These are phyloP conservation scores for Carettochelys insculpta DNA, from an alignment of 2,113 vertebrate species.

Conservation along the genomic window DNA sequence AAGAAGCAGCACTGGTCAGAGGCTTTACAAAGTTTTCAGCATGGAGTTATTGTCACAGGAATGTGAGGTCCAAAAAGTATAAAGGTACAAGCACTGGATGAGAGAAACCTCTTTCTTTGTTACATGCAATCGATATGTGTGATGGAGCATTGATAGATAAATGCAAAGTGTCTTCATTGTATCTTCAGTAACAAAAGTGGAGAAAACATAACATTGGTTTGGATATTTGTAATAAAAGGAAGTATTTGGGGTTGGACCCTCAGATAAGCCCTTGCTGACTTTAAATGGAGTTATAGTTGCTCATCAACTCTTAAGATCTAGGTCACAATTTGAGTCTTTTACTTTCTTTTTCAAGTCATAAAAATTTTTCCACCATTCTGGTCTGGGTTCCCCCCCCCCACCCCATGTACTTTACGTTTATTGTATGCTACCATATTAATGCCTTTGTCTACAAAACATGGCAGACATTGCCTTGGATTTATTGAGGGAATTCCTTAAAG, in stretches of 20 bases:
- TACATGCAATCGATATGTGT: not conserved
- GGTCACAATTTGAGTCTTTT: not conserved
- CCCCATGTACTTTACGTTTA: not conserved
- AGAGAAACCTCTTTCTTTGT: too few relatives aligned
- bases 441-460: not conserved
- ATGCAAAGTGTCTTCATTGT: not conserved
- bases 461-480: slow-evolving; percentile 14
- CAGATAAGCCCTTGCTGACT: not conserved
- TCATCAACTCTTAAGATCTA: fast-evolving
- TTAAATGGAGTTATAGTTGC: not conserved
- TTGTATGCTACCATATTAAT: not conserved
- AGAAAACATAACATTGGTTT: not conserved
- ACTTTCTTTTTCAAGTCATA: not conserved
- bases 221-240: not conserved
- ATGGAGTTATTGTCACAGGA: too few relatives aligned
- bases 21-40: too few relatives aligned
- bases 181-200: not conserved
- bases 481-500: not conserved
- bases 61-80: too few relatives aligned
- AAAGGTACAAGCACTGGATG: too few relatives aligned
- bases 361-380: not conserved
- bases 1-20: too few relatives aligned
- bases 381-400: too few relatives aligned
- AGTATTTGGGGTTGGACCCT: not conserved
- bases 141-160: not conserved